Percentiles rank a stretch among this genome's conserved stretches.
Conservation (phyloP, 2,888 invertebrate genomes). For the Amphipyra tragopoginis region DNA sequence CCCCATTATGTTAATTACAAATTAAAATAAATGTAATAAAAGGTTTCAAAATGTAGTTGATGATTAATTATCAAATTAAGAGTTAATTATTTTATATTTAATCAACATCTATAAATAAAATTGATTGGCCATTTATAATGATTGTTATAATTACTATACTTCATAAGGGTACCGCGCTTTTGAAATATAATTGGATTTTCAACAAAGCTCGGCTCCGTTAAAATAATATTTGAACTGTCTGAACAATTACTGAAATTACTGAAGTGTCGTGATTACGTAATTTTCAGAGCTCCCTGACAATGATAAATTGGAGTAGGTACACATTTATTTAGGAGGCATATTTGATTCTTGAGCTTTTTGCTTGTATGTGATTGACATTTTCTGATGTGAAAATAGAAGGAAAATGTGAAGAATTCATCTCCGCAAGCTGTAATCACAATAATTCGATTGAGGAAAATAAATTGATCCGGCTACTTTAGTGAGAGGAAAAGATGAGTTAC, state of each 20-base stretch:
- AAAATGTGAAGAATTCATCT: background rate
- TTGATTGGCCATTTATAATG: conserved; percentile 8
- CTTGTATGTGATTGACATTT: background rate
- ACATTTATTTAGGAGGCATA: background rate
- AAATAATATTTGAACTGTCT: conserved; percentile 37
- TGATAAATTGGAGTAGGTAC: conserved; percentile 22
- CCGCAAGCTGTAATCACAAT: background rate
- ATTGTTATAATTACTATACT: conserved; percentile 8
- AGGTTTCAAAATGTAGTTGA: too few relatives aligned
- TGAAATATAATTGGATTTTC: conserved; percentile 35
- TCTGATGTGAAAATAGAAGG: background rate
- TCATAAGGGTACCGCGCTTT: background rate
- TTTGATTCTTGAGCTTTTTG: conserved; percentile 9
- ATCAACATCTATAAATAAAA: conserved; percentile 4
- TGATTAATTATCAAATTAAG: too few relatives aligned
- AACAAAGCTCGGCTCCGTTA: conserved; percentile 9
- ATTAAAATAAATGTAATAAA: too few relatives aligned
- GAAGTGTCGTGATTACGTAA: conserved; percentile 13
- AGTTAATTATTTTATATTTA: background rate
- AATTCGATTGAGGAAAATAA: background rate
- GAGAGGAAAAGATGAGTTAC: too few relatives aligned
- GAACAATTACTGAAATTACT: conserved; percentile 19
- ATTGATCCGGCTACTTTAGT: background rate
- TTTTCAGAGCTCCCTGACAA: conserved; percentile 1
- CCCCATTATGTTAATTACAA: too few relatives aligned